A percentile compares a stretch with the other conserved stretches of the same genome.
These are phyloP conservation scores for Dynastes grantii DNA, from an alignment of 2,888 invertebrate species.

Conservation along the genomic window DNA sequence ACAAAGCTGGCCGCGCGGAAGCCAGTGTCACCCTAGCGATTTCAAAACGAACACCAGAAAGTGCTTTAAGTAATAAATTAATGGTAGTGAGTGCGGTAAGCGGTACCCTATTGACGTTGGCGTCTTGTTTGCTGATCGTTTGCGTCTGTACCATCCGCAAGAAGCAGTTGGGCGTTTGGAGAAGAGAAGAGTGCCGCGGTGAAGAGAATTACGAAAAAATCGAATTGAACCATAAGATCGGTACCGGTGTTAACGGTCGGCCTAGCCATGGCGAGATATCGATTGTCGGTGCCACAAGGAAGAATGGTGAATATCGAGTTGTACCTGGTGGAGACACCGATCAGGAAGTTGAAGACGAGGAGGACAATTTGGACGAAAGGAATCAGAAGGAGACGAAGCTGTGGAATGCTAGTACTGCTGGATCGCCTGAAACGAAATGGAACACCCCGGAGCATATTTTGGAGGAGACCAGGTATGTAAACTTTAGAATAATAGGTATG, in stretches of 20 bases:
- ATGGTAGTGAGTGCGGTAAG: constrained; percentile 81
- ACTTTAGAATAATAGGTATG: no score
- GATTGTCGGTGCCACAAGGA: constrained; percentile 69
- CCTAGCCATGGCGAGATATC: constrained; percentile 56
- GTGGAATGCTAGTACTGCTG: constrained; percentile 53
- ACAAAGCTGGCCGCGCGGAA: constrained; percentile 84
- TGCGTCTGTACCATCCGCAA: constrained; percentile 77
- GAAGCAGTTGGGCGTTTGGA: constrained; percentile 75
- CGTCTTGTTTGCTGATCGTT: constrained; percentile 78
- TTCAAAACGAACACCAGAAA: constrained; percentile 77
- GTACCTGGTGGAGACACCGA: constrained; percentile 76
- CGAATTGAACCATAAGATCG: constrained; percentile 76
- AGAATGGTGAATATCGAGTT: constrained; percentile 82
- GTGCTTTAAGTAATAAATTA: constrained; percentile 75
- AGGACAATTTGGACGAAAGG: constrained; percentile 69
- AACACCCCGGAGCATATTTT: constrained; percentile 62
- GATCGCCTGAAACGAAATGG: constrained; percentile 58
- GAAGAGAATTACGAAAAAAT: constrained; percentile 86
- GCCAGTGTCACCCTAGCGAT: constrained; percentile 83
- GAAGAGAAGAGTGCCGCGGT: constrained; percentile 68
- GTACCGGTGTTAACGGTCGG: constrained; percentile 59
- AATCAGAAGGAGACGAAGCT: constrained; percentile 68
- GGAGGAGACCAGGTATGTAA: constrained; percentile 30
- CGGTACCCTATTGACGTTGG: constrained; percentile 77
- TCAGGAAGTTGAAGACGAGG: constrained; percentile 77